A percentile compares a stretch with the other conserved stretches of the same genome.
phyloP scores from a whole-genome alignment of 2,797 vertebrate genomes.

The Graptemys geographica region DNA sequence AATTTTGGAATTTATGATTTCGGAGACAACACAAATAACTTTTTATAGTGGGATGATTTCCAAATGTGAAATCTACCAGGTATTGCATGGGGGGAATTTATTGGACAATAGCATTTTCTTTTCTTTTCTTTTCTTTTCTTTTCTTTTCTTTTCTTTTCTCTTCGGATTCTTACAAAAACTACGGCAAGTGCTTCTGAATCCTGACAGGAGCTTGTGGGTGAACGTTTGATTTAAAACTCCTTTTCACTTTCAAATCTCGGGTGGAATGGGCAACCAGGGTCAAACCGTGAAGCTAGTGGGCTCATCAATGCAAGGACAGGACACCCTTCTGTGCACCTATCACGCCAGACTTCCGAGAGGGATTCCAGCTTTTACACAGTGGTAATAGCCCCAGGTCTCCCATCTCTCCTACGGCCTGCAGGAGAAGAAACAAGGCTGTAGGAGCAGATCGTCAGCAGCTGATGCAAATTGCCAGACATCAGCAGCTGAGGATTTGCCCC shows the following conservation, averaged over 20 bases:
- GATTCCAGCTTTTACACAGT: neutral
- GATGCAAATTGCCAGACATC: neutral
- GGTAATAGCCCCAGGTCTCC: neutral
- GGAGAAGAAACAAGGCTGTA: neutral
- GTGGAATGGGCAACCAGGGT: neutral
- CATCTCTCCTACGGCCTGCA: neutral
- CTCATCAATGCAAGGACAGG: neutral
- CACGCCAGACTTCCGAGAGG: neutral
- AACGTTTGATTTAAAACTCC: neutral
- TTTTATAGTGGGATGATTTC: constrained; percentile 42
- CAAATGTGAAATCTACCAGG: constrained; percentile 39
- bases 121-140: too few relatives aligned
- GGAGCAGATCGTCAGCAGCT: neutral
- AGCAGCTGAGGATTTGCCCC: neutral
- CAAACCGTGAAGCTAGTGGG: neutral
- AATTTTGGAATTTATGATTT: constrained; percentile 80
- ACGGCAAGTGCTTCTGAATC: neutral
- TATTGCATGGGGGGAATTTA: neutral
- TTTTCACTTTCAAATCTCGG: neutral
- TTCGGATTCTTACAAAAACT: accelerated
- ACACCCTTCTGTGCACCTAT: neutral
- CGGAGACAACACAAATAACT: constrained; percentile 65
- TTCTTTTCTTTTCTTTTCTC: too few relatives aligned
- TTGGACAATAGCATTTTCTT: accelerated
- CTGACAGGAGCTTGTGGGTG: neutral